Evolutionary conservation across 2,113 vertebrate species (phyloP).

Genomic region (Acrocephalus arundinaceus): DNA sequence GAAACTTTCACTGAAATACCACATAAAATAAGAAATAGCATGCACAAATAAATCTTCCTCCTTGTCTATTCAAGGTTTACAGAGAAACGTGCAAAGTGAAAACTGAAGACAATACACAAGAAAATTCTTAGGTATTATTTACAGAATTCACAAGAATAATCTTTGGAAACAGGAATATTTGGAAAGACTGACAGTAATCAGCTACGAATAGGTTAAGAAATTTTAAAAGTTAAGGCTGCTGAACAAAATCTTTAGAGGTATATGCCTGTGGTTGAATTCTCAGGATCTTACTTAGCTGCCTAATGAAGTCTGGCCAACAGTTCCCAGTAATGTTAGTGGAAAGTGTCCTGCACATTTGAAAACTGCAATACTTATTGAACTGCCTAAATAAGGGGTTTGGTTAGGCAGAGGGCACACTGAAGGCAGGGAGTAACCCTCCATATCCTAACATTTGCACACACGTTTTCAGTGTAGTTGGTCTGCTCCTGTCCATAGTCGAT

Average conservation of each 20-base stretch:
- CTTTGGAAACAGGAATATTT: not conserved
- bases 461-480: fast-evolving
- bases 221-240: not conserved
- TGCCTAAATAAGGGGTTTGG: not conserved
- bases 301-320: not conserved
- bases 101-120: not conserved
- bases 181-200: not conserved
- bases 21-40: not conserved
- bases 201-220: fast-evolving
- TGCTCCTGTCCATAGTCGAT: fast-evolving
- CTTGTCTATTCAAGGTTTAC: not conserved
- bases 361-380: not conserved
- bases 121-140: not conserved
- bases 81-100: not conserved
- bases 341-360: not conserved
- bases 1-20: not conserved
- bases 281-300: not conserved
- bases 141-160: not conserved
- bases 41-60: not conserved
- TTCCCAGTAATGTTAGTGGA: not conserved
- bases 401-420: not conserved
- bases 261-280: no score
- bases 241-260: not conserved
- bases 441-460: no score
- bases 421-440: not conserved